These are phyloP conservation scores for Drosophila pseudoananassae DNA, from an alignment of 1,140 invertebrate species.

Conservation along the genomic window DNA sequence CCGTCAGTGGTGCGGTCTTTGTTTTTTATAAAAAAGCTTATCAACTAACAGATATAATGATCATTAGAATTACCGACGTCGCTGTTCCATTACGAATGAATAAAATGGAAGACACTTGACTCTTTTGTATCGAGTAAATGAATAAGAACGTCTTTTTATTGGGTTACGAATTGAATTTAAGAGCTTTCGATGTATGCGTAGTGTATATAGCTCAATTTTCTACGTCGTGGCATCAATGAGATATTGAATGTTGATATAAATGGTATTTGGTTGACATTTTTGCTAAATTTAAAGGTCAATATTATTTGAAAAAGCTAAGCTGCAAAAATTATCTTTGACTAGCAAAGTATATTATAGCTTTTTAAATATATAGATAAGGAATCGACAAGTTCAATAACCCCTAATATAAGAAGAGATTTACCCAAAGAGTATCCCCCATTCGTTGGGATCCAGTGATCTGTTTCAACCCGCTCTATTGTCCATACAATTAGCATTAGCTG, in stretches of 20 bases:
- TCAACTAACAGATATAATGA: conserved; percentile 51
- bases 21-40: conserved; percentile 67
- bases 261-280: no score
- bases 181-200: neutral
- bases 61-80: conserved; percentile 44
- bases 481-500: neutral
- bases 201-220: neutral
- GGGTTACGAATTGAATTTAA: conserved; percentile 16
- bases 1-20: conserved; percentile 58
- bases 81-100: conserved; percentile 62
- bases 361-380: no score
- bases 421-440: neutral
- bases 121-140: conserved; percentile 57
- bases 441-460: neutral
- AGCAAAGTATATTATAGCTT: no score
- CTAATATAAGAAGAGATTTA: neutral
- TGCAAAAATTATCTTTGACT: no score
- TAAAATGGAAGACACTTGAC: conserved; percentile 68
- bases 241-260: neutral
- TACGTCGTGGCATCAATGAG: neutral
- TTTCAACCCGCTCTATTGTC: neutral
- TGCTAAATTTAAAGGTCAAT: no score
- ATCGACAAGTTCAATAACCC: no score
- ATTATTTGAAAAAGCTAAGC: no score
- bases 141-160: conserved; percentile 28